Evolutionary conservation across 2,797 vertebrate species (phyloP).

Genomic region (Gastrophryne carolinensis): DNA sequence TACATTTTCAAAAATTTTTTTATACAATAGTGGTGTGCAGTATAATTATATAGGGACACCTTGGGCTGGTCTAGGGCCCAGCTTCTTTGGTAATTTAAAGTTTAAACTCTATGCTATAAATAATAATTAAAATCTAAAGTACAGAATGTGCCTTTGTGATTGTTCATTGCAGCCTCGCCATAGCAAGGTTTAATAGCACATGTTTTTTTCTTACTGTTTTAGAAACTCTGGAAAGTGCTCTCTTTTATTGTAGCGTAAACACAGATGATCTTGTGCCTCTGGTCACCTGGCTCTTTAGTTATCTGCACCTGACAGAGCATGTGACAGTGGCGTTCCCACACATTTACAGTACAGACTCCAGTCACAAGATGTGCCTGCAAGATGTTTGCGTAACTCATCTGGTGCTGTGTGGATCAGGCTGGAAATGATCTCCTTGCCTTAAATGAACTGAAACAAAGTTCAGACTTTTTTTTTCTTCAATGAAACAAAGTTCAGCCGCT

Average conservation of each 20-base stretch:
- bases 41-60: too few relatives aligned
- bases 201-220: neutral
- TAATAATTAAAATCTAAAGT: neutral
- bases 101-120: neutral
- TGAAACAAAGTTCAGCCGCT: neutral
- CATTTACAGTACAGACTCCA: neutral
- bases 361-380: neutral
- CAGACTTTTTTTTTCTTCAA: neutral
- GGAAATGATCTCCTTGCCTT: slow-evolving; percentile 7
- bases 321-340: neutral
- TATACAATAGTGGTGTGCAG: too few relatives aligned
- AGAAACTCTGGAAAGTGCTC: neutral
- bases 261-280: neutral
- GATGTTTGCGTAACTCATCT: slow-evolving; percentile 13
- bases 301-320: slow-evolving; percentile 4
- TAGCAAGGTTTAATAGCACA: neutral
- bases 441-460: slow-evolving; percentile 9
- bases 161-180: neutral
- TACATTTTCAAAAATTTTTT: too few relatives aligned
- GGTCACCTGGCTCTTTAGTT: slow-evolving; percentile 9
- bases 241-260: slow-evolving; percentile 17
- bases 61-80: too few relatives aligned
- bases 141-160: slow-evolving; percentile 1
- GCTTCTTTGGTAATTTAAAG: too few relatives aligned
- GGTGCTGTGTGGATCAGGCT: slow-evolving; percentile 8